phyloP scores from a whole-genome alignment of 1,140 invertebrate species.

The Aphaenogaster ashmeadi region DNA sequence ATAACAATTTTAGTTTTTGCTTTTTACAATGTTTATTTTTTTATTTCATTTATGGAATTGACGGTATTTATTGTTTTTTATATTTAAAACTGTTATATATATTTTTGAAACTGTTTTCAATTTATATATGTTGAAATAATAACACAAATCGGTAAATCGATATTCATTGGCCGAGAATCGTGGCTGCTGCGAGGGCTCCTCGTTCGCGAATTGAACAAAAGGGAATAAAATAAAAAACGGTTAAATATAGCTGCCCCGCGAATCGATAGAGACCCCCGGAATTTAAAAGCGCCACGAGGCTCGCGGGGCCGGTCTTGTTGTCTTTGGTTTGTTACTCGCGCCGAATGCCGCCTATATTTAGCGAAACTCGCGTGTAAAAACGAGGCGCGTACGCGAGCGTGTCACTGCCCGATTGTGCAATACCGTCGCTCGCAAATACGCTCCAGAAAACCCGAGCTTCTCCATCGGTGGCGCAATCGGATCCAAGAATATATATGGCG shows the following conservation, averaged over 20 bases:
- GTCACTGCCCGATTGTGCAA: conserved; percentile 76
- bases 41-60: not conserved
- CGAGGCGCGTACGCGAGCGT: conserved; percentile 62
- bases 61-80: not conserved
- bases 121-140: not conserved
- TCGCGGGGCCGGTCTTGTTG: conserved; percentile 21
- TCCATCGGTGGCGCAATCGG: conserved; percentile 66
- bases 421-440: conserved; percentile 16
- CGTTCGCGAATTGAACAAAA: conserved; percentile 19
- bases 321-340: conserved; percentile 57
- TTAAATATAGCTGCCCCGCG: conserved; percentile 38
- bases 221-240: conserved; percentile 29
- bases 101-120: not conserved
- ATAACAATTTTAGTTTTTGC: not conserved
- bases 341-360: conserved; percentile 69
- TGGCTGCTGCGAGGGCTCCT: not conserved
- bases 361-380: conserved; percentile 69
- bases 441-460: conserved; percentile 67
- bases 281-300: conserved; percentile 8
- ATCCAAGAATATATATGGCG: conserved; percentile 23
- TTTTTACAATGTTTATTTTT: not conserved
- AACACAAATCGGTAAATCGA: conserved; percentile 25
- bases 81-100: too few species aligned
- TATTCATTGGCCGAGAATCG: not conserved
- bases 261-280: conserved; percentile 38